Percentiles rank a stretch among this genome's conserved stretches.
Conservation (phyloP, 1,140 invertebrate species). For the Octopus sinensis region DNA sequence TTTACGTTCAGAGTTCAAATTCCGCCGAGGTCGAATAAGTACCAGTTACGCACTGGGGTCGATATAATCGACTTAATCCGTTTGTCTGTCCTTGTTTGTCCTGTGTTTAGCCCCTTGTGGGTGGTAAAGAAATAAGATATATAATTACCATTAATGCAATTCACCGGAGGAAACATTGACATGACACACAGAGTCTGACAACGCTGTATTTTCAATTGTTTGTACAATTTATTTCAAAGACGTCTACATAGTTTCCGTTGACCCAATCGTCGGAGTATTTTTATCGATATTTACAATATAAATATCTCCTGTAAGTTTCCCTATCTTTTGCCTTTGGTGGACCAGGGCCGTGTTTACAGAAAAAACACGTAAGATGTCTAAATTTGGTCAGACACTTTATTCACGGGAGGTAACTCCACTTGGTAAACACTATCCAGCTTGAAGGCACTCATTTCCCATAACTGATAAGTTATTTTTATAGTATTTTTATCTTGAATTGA, state of each 20-base stretch:
- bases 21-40: no score
- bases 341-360: slow-evolving; percentile 54
- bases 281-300: slow-evolving; percentile 27
- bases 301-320: slow-evolving; percentile 56
- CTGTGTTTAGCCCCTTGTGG: no score
- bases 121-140: no score
- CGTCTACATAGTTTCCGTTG: not conserved
- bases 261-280: slow-evolving; percentile 54
- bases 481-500: not conserved
- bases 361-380: slow-evolving; percentile 68
- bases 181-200: no score
- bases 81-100: no score
- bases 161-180: no score
- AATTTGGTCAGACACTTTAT: slow-evolving; percentile 63
- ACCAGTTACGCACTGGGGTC: no score
- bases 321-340: slow-evolving; percentile 54
- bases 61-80: no score
- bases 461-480: not conserved
- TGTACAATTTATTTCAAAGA: not conserved
- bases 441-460: slow-evolving; percentile 56
- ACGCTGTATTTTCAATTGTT: no score
- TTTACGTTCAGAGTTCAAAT: no score
- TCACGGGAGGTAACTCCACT: slow-evolving; percentile 66
- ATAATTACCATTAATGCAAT: no score
- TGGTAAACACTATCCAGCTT: slow-evolving; percentile 58